A percentile compares a stretch with the other conserved stretches of the same genome.
Evolutionary conservation across 2,888 invertebrate genomes (phyloP).

Genomic region (Eupithecia centaureata): DNA sequence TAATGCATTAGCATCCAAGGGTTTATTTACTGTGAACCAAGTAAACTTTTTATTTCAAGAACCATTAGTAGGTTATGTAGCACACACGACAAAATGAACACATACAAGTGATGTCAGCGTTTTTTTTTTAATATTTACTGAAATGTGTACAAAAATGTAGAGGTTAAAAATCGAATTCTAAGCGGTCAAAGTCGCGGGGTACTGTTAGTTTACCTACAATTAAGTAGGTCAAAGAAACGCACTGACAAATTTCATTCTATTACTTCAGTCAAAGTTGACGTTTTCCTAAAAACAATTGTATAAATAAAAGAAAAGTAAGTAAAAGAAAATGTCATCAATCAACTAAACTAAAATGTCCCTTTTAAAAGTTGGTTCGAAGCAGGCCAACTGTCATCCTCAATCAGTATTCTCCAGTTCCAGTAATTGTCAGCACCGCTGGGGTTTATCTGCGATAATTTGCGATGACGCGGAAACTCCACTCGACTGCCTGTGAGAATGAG

Average conservation of each 20-base stretch:
- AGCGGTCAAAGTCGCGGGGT: too few relatives aligned
- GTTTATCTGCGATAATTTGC: slow-evolving; percentile 30
- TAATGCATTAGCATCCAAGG: too few relatives aligned
- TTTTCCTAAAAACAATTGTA: not conserved
- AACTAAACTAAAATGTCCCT: slow-evolving; percentile 3
- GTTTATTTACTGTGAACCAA: too few relatives aligned
- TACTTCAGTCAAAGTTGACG: not conserved
- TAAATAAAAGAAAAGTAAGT: not conserved
- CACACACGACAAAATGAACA: too few relatives aligned
- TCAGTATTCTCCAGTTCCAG: slow-evolving; percentile 15
- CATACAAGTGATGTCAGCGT: too few relatives aligned
- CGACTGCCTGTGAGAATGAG: not conserved
- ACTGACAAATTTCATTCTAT: not conserved
- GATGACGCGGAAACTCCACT: slow-evolving; percentile 25
- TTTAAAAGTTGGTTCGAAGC: slow-evolving; percentile 5
- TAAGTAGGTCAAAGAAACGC: not conserved
- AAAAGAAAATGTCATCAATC: slow-evolving; percentile 4
- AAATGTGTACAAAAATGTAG: too few relatives aligned
- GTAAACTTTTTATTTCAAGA: too few relatives aligned
- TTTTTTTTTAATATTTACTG: too few relatives aligned
- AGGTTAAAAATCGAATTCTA: too few relatives aligned
- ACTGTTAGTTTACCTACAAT: not conserved
- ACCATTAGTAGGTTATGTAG: too few relatives aligned
- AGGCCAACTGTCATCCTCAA: slow-evolving; percentile 24
- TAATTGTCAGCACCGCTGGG: slow-evolving; percentile 36